phyloP scores from a whole-genome alignment of 2,888 invertebrate species.

The Meloe dianella region DNA sequence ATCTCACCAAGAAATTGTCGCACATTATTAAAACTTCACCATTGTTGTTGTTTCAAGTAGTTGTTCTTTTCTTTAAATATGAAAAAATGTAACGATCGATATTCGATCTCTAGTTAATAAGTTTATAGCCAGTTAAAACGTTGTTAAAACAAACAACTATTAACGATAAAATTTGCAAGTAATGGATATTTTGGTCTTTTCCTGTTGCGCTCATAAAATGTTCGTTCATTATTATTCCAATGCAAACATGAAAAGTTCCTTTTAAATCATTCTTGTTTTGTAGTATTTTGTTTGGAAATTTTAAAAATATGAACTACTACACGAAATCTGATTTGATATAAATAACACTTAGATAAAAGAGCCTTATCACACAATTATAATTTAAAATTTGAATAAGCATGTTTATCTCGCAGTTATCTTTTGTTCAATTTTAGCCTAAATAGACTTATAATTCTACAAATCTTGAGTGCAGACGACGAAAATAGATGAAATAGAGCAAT shows the following conservation, averaged over 20 bases:
- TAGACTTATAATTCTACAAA: too few species aligned
- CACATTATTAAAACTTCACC: slow-evolving; percentile 29
- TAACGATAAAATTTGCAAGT: slow-evolving; percentile 1
- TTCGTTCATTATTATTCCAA: not conserved
- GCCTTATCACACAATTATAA: too few species aligned
- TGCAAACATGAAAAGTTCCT: not conserved
- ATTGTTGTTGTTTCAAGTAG: slow-evolving; percentile 26
- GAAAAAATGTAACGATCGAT: not conserved
- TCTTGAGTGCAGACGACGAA: too few species aligned
- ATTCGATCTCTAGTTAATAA: slow-evolving; percentile 6
- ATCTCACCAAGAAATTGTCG: slow-evolving; percentile 19
- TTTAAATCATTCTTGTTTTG: not conserved
- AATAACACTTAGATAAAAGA: too few species aligned
- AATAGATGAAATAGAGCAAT: too few species aligned
- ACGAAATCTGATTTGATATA: not conserved
- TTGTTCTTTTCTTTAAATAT: not conserved
- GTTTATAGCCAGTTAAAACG: not conserved
- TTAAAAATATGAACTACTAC: not conserved
- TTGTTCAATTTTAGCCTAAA: too few species aligned
- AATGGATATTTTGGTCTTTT: not conserved
- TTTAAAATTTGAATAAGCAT: too few species aligned
- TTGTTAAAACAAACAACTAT: not conserved
- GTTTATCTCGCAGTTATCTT: too few species aligned
- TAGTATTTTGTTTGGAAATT: not conserved
- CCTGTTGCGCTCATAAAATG: not conserved